phyloP scores from a whole-genome alignment of 2,888 invertebrate species.

The Synanthedon myopaeformis region DNA sequence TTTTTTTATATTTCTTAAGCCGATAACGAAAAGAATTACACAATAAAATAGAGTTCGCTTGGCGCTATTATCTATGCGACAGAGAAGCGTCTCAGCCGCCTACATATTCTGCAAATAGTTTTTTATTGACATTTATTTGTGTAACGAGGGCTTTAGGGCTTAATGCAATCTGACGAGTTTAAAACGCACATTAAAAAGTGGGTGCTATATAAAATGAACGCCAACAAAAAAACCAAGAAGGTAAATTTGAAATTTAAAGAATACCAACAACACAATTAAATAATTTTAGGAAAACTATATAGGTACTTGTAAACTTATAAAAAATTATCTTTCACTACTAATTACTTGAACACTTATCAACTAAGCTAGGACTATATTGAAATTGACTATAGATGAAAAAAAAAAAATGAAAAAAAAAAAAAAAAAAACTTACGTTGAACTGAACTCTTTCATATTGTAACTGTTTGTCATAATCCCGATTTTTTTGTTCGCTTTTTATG shows the following conservation, averaged over 20 bases:
- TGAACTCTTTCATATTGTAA: constrained; percentile 62
- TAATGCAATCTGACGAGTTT: no score
- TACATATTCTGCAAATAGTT: constrained; percentile 14
- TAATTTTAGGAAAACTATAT: no score
- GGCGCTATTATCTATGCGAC: neutral
- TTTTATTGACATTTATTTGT: constrained; percentile 2
- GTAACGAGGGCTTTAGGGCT: constrained; percentile 2
- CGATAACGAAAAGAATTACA: neutral
- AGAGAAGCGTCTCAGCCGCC: constrained; percentile 5
- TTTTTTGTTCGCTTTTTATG: neutral
- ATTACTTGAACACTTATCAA: no score
- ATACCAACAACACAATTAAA: no score
- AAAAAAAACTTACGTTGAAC: constrained; percentile 52
- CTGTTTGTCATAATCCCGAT: constrained; percentile 42
- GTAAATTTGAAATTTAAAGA: no score
- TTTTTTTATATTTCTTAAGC: neutral
- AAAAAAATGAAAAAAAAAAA: constrained; percentile 1
- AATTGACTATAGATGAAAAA: no score
- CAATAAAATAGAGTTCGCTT: neutral
- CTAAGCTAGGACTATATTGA: no score
- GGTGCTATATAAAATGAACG: no score
- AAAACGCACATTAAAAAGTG: no score
- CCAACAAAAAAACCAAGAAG: no score
- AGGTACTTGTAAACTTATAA: no score
- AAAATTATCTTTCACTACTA: no score